These are phyloP conservation scores for Melanotaenia pygmaea DNA, from an alignment of 2,797 vertebrate species.

Conservation along the genomic window DNA sequence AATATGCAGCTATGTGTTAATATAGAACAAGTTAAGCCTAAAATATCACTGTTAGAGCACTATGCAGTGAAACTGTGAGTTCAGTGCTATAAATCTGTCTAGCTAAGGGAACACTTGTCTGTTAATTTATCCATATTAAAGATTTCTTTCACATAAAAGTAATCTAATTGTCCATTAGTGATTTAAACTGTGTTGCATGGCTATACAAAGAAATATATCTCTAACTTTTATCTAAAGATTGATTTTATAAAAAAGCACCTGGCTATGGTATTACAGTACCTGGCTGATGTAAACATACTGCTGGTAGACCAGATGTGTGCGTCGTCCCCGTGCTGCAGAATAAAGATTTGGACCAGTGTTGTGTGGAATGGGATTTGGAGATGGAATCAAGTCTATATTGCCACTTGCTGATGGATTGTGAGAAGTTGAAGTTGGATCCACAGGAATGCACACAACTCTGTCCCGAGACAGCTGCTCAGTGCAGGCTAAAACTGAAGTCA, in stretches of 20 bases:
- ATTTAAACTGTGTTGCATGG: too few relatives aligned
- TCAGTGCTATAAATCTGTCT: too few relatives aligned
- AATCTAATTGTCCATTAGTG: too few relatives aligned
- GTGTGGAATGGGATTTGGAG: constrained; percentile 7
- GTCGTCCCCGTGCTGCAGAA: constrained; percentile 59
- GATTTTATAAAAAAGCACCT: too few relatives aligned
- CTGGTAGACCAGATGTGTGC: constrained; percentile 84
- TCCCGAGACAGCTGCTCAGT: constrained; percentile 85
- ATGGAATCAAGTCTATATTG: constrained; percentile 10
- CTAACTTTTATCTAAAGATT: too few relatives aligned
- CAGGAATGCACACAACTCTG: constrained; percentile 84
- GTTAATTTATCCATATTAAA: too few relatives aligned
- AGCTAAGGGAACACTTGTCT: too few relatives aligned
- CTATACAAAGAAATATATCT: too few relatives aligned
- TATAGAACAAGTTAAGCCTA: too few relatives aligned
- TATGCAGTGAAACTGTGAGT: too few relatives aligned
- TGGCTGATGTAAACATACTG: constrained; percentile 87
- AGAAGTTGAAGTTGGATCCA: constrained; percentile 46
- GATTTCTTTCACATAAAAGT: neutral
- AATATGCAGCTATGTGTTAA: too few relatives aligned
- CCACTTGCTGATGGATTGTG: neutral
- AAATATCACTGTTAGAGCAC: too few relatives aligned
- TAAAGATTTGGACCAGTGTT: constrained; percentile 12
- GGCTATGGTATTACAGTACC: constrained; percentile 43
- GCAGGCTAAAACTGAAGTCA: constrained; percentile 84